phyloP scores from a whole-genome alignment of 2,888 invertebrate genomes.

The Pseudoips prasinana region DNA sequence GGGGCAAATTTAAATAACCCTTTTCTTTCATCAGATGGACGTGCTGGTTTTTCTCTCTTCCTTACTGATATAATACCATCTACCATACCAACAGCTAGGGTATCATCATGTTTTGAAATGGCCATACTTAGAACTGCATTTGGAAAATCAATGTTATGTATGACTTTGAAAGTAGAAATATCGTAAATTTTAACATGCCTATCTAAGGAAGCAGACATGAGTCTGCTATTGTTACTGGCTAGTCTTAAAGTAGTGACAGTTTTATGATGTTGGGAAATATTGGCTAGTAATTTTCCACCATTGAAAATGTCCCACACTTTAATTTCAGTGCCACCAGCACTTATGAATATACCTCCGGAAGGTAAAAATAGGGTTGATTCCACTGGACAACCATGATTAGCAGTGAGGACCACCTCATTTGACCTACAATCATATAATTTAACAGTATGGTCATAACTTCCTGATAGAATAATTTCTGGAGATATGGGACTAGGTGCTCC shows the following conservation, averaged over 20 bases:
- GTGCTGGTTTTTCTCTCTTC: conserved; percentile 84
- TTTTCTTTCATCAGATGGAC: conserved; percentile 55
- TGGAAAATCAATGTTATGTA: conserved; percentile 94
- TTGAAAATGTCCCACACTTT: conserved; percentile 96
- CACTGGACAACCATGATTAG: conserved; percentile 94
- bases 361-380: conserved; percentile 94
- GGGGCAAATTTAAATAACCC: conserved; percentile 77
- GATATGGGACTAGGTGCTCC: conserved; percentile 90
- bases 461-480: conserved; percentile 89
- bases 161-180: conserved; percentile 90
- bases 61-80: conserved; percentile 95
- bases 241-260: conserved; percentile 94
- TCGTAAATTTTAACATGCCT: conserved; percentile 97
- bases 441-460: conserved; percentile 94
- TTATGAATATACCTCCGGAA: conserved; percentile 93
- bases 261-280: conserved; percentile 96
- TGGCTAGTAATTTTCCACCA: conserved; percentile 92
- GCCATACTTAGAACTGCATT: conserved; percentile 95
- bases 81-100: conserved; percentile 94
- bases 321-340: conserved; percentile 95
- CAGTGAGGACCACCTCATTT: conserved; percentile 84
- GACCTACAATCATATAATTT: conserved; percentile 94
- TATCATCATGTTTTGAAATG: conserved; percentile 88
- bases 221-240: conserved; percentile 89
- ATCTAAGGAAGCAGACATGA: conserved; percentile 95